Conservation (phyloP, 2,888 invertebrate species). For the Tachystola acroxantha region DNA sequence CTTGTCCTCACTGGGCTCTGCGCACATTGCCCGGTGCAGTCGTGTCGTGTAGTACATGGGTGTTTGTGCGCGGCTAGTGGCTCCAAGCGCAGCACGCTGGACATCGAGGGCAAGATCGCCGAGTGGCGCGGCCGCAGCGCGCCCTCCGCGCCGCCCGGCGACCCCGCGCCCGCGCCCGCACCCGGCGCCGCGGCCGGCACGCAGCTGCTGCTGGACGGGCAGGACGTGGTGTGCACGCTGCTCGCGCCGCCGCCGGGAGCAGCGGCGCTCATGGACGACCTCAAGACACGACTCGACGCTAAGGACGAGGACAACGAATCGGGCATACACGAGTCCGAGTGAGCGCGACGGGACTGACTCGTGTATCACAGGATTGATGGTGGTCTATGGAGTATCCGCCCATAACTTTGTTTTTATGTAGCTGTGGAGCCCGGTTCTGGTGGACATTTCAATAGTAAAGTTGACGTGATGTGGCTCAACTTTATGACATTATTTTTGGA, state of each 20-base stretch:
- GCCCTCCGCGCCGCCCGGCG: slow-evolving; percentile 25
- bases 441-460: too few species aligned
- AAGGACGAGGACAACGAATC: slow-evolving; percentile 72
- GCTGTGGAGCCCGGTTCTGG: too few species aligned
- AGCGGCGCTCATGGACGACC: slow-evolving; percentile 60
- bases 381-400: too few species aligned
- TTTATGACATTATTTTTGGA: too few species aligned
- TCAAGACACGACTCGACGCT: slow-evolving; percentile 59
- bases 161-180: slow-evolving; percentile 10
- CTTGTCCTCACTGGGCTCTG: too few species aligned
- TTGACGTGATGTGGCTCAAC: too few species aligned
- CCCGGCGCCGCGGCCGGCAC: slow-evolving; percentile 20
- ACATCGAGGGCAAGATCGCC: slow-evolving; percentile 74
- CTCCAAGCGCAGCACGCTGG: slow-evolving; percentile 70
- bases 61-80: slow-evolving; percentile 37
- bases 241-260: slow-evolving; percentile 33
- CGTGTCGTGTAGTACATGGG: background rate
- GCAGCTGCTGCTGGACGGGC: slow-evolving; percentile 48
- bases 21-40: too few species aligned
- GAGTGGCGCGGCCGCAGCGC: slow-evolving; percentile 58
- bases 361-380: too few species aligned
- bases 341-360: too few species aligned
- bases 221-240: slow-evolving; percentile 56
- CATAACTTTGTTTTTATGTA: too few species aligned
- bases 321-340: slow-evolving; percentile 58